Percentiles rank a stretch among this genome's conserved stretches.
phyloP scores from a whole-genome alignment of 2,113 vertebrate species.

The Cynopterus brachyotis region DNA sequence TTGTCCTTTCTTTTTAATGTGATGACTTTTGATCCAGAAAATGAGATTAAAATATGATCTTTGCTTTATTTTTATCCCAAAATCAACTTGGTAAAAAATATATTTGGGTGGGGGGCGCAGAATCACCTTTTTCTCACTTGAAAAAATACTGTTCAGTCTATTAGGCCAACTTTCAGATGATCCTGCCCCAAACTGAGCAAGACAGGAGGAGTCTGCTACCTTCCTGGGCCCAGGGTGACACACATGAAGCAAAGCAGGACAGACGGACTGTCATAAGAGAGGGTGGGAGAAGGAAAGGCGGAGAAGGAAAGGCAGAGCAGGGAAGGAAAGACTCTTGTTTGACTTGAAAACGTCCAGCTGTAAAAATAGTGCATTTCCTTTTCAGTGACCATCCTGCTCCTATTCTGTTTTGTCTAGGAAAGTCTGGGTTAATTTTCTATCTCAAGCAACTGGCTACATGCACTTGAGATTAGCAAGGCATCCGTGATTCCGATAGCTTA shows the following conservation, averaged over 20 bases:
- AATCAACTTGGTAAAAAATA: background rate
- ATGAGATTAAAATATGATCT: background rate
- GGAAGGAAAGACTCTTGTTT: background rate
- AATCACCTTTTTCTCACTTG: background rate
- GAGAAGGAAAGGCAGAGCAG: too few relatives aligned
- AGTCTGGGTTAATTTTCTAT: background rate
- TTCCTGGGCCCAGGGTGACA: too few relatives aligned
- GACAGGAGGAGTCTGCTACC: background rate
- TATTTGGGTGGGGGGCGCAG: too few relatives aligned
- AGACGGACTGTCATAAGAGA: background rate
- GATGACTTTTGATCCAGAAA: background rate
- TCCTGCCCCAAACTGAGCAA: background rate
- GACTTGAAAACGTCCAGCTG: background rate
- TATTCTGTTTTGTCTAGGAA: background rate
- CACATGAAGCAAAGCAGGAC: background rate
- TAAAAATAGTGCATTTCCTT: background rate
- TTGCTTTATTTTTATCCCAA: background rate
- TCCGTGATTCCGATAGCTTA: background rate
- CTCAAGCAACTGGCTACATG: background rate
- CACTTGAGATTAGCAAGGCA: background rate
- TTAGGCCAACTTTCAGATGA: background rate
- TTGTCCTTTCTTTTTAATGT: background rate
- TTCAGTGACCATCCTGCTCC: background rate
- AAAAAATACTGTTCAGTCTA: background rate
- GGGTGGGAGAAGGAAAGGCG: fast-evolving